A percentile compares a stretch with the other conserved stretches of the same genome.
phyloP scores from a whole-genome alignment of 2,888 invertebrate species.

The Netelia virgata region DNA sequence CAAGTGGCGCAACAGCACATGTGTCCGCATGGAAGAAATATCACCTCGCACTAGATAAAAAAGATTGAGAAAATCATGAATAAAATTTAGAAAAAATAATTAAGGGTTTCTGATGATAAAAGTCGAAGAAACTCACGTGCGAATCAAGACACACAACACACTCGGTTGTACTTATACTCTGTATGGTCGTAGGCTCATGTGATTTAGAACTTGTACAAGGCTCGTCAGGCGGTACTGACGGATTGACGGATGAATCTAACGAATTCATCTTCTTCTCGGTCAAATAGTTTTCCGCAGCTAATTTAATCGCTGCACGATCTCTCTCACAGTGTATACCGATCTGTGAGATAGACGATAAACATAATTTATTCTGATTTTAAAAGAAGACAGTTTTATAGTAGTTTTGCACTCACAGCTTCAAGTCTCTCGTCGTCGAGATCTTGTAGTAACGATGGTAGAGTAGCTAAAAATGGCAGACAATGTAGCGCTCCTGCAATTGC shows the following conservation, averaged over 20 bases:
- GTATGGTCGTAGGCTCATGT: conserved; percentile 77
- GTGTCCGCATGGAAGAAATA: conserved; percentile 95
- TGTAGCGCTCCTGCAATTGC: conserved; percentile 91
- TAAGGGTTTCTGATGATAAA: background rate
- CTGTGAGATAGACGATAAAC: conserved; percentile 67
- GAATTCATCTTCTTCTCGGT: conserved; percentile 78
- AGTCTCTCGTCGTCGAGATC: conserved; percentile 87
- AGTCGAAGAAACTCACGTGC: conserved; percentile 86
- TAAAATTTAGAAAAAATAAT: conserved; percentile 18
- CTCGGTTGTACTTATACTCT: conserved; percentile 86
- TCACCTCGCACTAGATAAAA: conserved; percentile 89
- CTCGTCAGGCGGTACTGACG: conserved; percentile 79
- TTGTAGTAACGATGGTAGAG: conserved; percentile 83
- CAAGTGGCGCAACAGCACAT: conserved; percentile 93
- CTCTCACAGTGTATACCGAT: conserved; percentile 80
- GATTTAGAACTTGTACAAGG: conserved; percentile 78
- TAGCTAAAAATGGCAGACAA: conserved; percentile 91
- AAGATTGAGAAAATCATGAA: conserved; percentile 38
- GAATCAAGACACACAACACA: conserved; percentile 94
- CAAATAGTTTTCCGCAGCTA: conserved; percentile 88
- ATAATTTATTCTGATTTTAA: background rate
- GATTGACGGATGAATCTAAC: conserved; percentile 72
- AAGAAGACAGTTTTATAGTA: too few relatives aligned
- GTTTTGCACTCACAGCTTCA: conserved; percentile 82
- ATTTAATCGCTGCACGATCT: conserved; percentile 88